These are phyloP conservation scores for Zaprionus obscuricornis DNA, from an alignment of 2,888 invertebrate species.

Conservation along the genomic window DNA sequence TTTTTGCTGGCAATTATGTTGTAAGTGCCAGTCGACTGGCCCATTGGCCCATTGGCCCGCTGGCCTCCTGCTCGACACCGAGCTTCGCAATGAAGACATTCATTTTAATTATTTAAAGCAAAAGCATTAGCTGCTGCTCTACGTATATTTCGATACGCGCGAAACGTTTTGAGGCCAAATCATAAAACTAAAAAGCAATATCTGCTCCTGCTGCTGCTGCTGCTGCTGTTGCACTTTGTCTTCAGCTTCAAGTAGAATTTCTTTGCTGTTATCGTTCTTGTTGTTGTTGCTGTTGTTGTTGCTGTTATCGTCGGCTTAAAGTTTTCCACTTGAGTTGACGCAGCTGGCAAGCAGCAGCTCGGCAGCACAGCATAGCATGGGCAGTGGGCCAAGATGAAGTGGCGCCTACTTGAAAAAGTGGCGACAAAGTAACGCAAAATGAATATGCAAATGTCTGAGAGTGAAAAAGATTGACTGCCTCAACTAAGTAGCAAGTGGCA, in stretches of 20 bases:
- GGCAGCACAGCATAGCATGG: too few species aligned
- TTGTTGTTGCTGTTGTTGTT: conserved; percentile 1
- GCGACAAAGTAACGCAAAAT: conserved; percentile 67
- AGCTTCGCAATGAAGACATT: conserved; percentile 60
- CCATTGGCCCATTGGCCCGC: conserved; percentile 4
- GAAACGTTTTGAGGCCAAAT: conserved; percentile 11
- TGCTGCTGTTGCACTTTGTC: conserved; percentile 21
- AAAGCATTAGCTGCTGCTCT: conserved; percentile 27
- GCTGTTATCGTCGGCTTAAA: conserved; percentile 10
- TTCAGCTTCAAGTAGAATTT: too few species aligned
- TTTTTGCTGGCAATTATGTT: conserved; percentile 68
- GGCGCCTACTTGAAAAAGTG: conserved; percentile 39
- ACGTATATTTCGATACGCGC: conserved; percentile 7
- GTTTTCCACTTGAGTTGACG: conserved; percentile 42
- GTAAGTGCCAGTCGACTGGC: conserved; percentile 48
- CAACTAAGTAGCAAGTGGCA: conserved; percentile 26
- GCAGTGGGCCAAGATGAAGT: conserved; percentile 33
- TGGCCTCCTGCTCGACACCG: conserved; percentile 26
- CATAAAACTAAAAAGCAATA: conserved; percentile 46
- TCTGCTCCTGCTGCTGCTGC: conserved; percentile 7
- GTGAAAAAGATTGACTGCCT: conserved; percentile 39
- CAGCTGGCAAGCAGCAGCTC: conserved; percentile 15
- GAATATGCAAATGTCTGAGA: conserved; percentile 67
- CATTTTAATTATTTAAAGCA: conserved; percentile 68
- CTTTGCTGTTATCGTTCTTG: conserved; percentile 1